A percentile compares a stretch with the other conserved stretches of the same genome.
phyloP scores from a whole-genome alignment of 2,888 invertebrate species.

The Rugalucina vietnamica region DNA sequence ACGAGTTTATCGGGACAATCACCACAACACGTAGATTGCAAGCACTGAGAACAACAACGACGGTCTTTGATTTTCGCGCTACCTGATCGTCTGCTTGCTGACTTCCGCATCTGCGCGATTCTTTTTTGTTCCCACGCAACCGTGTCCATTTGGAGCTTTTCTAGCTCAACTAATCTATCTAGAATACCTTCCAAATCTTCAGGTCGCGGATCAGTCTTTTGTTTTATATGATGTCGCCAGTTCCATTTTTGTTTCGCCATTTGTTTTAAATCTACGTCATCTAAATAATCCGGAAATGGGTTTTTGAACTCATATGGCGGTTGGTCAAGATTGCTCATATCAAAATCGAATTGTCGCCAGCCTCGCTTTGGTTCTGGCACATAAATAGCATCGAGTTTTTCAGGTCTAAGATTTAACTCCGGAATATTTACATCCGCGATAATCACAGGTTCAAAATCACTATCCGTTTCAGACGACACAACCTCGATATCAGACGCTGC shows the following conservation, averaged over 20 bases:
- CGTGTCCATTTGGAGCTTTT: constrained; percentile 74
- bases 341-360: constrained; percentile 77
- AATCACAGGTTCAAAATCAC: constrained; percentile 72
- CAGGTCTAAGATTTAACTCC: constrained; percentile 74
- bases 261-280: constrained; percentile 69
- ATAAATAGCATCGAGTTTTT: constrained; percentile 75
- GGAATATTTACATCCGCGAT: constrained; percentile 67
- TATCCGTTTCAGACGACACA: constrained; percentile 59
- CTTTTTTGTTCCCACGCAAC: constrained; percentile 74
- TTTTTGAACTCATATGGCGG: constrained; percentile 73
- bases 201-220: constrained; percentile 53
- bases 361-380: constrained; percentile 75
- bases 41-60: constrained; percentile 74
- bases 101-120: constrained; percentile 59
- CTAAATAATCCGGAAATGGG: constrained; percentile 70
- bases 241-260: constrained; percentile 70
- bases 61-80: constrained; percentile 71
- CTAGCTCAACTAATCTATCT: constrained; percentile 74
- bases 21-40: constrained; percentile 78
- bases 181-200: constrained; percentile 62
- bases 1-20: constrained; percentile 77
- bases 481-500: constrained; percentile 63
- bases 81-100: constrained; percentile 40
- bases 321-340: constrained; percentile 71
- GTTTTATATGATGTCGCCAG: constrained; percentile 69